Conservation (phyloP, 2,113 vertebrate genomes). For the Crotalus helleri region DNA sequence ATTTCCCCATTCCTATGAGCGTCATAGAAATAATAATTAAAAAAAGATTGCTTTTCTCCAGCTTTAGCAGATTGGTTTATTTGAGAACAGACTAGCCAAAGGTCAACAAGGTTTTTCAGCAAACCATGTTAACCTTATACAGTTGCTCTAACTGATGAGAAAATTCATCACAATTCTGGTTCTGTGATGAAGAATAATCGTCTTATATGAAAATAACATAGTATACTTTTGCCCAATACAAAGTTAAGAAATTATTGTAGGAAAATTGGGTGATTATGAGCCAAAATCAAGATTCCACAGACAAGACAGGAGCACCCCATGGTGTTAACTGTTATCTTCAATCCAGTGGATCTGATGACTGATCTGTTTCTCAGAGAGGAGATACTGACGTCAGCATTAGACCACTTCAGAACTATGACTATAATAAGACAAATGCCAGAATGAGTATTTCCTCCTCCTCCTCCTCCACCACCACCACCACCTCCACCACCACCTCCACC, state of each 20-base stretch:
- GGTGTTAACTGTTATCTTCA: background rate
- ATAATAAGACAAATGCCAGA: background rate
- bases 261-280: background rate
- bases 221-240: background rate
- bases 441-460: background rate
- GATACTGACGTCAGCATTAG: background rate
- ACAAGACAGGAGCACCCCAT: background rate
- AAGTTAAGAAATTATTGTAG: background rate
- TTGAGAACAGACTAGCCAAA: background rate
- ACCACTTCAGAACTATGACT: no score
- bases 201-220: accelerated
- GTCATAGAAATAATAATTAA: background rate
- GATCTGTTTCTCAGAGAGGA: background rate
- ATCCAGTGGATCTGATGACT: background rate
- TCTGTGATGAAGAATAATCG: background rate
- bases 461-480: no score
- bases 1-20: background rate
- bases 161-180: background rate
- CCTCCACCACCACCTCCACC: no score
- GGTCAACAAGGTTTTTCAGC: background rate
- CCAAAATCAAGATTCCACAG: background rate
- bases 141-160: background rate
- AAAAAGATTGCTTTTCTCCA: background rate
- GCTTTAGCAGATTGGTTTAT: background rate
- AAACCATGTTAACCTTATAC: background rate